Conservation (phyloP, 2,797 vertebrate species). For the Pseudomugil tenellus region DNA sequence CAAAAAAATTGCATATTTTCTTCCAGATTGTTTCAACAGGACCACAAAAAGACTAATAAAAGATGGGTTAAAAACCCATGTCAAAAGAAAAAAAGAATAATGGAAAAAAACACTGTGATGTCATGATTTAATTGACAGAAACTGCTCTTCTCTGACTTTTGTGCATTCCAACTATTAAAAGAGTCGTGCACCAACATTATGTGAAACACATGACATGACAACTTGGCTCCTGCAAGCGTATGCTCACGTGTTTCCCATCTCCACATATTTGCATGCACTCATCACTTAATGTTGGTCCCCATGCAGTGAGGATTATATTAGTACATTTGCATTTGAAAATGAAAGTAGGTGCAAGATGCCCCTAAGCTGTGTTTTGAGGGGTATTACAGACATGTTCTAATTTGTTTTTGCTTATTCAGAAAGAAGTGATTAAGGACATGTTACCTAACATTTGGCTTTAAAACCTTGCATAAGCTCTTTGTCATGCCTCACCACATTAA, state of each 20-base stretch:
- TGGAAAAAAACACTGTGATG: neutral
- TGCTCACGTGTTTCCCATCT: neutral
- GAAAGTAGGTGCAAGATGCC: constrained; percentile 8
- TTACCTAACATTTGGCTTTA: constrained; percentile 33
- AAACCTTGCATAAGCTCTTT: constrained; percentile 35
- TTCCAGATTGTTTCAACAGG: too few relatives aligned
- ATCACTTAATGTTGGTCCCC: constrained; percentile 7
- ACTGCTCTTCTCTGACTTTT: neutral
- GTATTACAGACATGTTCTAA: constrained; percentile 14
- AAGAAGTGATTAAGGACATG: constrained; percentile 21
- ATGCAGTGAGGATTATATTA: constrained; percentile 29
- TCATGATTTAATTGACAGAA: neutral
- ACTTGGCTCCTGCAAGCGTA: neutral
- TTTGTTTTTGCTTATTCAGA: constrained; percentile 31
- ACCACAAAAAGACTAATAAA: too few relatives aligned
- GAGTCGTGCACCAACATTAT: neutral
- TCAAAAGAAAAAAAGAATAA: too few relatives aligned
- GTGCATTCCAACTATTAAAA: neutral
- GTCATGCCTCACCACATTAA: constrained; percentile 26
- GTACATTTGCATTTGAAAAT: constrained; percentile 17
- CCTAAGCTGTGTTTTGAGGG: constrained; percentile 25
- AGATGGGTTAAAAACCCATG: too few relatives aligned
- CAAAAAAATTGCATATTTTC: too few relatives aligned
- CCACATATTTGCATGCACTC: constrained; percentile 9
- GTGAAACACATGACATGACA: neutral